Base-by-base conservation (phyloP, 2,888 invertebrate genomes). In the Heliconius cydno region DNA sequence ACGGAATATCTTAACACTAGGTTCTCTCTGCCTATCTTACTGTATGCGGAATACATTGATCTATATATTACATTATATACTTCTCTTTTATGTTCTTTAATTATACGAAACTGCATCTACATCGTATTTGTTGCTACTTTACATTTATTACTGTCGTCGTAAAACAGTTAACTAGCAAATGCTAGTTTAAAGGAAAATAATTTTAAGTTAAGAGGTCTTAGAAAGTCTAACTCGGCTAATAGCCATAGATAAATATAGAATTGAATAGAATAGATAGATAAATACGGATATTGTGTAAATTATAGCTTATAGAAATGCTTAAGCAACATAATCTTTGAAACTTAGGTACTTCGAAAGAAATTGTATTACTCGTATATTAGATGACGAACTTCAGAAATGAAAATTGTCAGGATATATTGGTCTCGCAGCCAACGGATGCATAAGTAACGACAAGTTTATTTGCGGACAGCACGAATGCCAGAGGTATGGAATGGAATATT, bases 391-490 rank as follows among this genome's bases (percentile, higher is more conserved):
- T 15, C 3, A 15, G 25, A 9, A 38, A 70, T 25, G 7, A 2
- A 65, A 75, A 65, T 46, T 65, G 22, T 65, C 28, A 75, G 41
- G 41, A 66, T 66, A 75, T 28, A 41, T 73, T 34, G 22, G 75
- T 75, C 75, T 66, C 30, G 22, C 41, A 75, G 65, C 63, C 28
- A 66, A 75, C 75, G 46, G 75, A 75, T 66, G 75, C 65, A 75
- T 66, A 73, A 73, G 57, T 73, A 66, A 66, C 65, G 75, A 41
- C 75, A 75, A 22, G 75, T 75, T 75, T 75, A 75, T 75, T 75
- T 75, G 5, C 30, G 75, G 75, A 75, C 46, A 28, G 75, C 65
- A 75, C 28, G 75, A 75, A 75, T 66, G 63, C 75, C 75, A 75
- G 66, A 41, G 75, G 65, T 75, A 75, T 65, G 75, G 75, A 65